A percentile compares a stretch with the other conserved stretches of the same genome.
Conservation (phyloP, 2,888 invertebrate genomes). For the Melanchra persicariae region DNA sequence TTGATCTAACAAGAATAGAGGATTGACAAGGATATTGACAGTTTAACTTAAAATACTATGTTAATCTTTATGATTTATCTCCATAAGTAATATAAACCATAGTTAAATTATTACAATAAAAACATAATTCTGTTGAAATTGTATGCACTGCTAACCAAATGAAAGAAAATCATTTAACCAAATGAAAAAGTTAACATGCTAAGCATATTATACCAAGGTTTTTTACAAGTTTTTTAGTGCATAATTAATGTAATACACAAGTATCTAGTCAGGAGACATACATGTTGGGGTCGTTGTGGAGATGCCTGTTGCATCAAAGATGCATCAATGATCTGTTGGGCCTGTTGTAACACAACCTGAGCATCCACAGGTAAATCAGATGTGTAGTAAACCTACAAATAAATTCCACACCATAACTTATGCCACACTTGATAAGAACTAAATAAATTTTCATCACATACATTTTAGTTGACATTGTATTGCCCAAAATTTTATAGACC, state of each 20-base stretch:
- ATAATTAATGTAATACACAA: constrained; percentile 75
- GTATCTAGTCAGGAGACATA: constrained; percentile 82
- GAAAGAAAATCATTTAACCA: constrained; percentile 59
- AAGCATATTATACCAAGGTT: constrained; percentile 76
- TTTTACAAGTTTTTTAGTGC: constrained; percentile 75
- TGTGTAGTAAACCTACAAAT: constrained; percentile 91
- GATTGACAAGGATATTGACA: background rate
- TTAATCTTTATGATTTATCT: constrained; percentile 4
- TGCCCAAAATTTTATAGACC: constrained; percentile 5
- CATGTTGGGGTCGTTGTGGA: constrained; percentile 89
- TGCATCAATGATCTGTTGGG: constrained; percentile 90
- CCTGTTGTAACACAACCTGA: constrained; percentile 90
- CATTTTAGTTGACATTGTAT: constrained; percentile 18
- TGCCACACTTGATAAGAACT: constrained; percentile 49
- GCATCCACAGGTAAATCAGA: constrained; percentile 90
- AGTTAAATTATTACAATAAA: constrained; percentile 2
- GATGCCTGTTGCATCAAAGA: constrained; percentile 90
- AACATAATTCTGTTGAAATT: constrained; percentile 22
- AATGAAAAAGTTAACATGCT: constrained; percentile 78
- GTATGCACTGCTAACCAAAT: constrained; percentile 31
- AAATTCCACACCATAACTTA: constrained; percentile 77
- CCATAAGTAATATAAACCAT: constrained; percentile 7
- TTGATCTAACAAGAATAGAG: constrained; percentile 5
- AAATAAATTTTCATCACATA: constrained; percentile 27
- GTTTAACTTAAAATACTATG: constrained; percentile 7